A percentile compares a stretch with the other conserved stretches of the same genome.
Evolutionary conservation across 1,140 invertebrate genomes (phyloP).

Genomic region (Drosophila nannoptera): DNA sequence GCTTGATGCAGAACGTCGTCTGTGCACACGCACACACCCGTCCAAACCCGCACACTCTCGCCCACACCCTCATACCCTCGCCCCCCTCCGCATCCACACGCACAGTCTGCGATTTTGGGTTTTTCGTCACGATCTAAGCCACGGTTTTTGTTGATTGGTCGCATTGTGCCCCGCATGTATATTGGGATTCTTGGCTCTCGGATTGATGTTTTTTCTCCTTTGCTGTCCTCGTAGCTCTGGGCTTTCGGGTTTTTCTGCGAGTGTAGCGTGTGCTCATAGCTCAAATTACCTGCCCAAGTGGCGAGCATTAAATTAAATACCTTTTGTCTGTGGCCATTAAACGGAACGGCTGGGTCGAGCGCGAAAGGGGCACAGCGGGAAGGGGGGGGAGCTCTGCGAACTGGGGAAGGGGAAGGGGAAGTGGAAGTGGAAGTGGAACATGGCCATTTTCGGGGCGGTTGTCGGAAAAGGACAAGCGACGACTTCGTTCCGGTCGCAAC

Average conservation of each 20-base stretch:
- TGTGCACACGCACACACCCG: conserved; percentile 7
- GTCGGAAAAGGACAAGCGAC: conserved; percentile 29
- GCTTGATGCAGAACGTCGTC: conserved; percentile 25
- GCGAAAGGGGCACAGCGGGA: conserved; percentile 6
- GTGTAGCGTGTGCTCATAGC: conserved; percentile 50
- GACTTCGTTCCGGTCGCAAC: conserved; percentile 23
- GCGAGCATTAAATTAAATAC: conserved; percentile 71
- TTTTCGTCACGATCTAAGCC: conserved; percentile 71
- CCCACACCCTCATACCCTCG: neutral
- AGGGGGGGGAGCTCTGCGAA: neutral
- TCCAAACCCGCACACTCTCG: conserved; percentile 4
- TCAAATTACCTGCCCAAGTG: conserved; percentile 72
- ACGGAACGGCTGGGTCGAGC: conserved; percentile 45
- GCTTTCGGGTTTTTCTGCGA: conserved; percentile 22
- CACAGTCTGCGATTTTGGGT: conserved; percentile 41
- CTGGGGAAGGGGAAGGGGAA: conserved; percentile 3
- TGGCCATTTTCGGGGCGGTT: conserved; percentile 3
- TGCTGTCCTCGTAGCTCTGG: neutral
- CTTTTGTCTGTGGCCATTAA: conserved; percentile 72
- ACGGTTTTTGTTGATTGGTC: conserved; percentile 48
- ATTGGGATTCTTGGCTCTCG: conserved; percentile 61
- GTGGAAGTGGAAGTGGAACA: conserved; percentile 11
- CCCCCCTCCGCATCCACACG: too few species aligned
- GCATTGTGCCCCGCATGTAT: conserved; percentile 63
- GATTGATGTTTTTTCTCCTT: conserved; percentile 41